phyloP scores from a whole-genome alignment of 1,140 invertebrate genomes.

The Drosophila asahinai region DNA sequence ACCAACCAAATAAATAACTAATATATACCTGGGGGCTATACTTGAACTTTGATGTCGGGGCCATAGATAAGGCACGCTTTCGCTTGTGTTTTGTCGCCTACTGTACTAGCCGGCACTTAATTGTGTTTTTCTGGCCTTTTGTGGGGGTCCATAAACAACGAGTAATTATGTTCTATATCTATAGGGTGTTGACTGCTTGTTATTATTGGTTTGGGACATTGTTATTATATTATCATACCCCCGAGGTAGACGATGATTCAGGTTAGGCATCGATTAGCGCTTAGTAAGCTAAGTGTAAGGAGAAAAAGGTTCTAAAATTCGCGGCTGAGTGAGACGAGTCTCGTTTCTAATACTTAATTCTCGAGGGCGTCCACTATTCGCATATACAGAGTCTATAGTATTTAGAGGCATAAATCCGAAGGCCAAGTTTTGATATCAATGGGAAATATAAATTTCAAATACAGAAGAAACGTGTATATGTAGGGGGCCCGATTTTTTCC shows the following conservation, averaged over 20 bases:
- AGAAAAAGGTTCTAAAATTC: slow-evolving; percentile 46
- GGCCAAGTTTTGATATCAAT: slow-evolving; percentile 38
- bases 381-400: slow-evolving; percentile 17
- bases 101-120: slow-evolving; percentile 64
- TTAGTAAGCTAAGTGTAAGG: slow-evolving; percentile 16
- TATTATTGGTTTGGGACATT: slow-evolving; percentile 34
- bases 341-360: slow-evolving; percentile 12
- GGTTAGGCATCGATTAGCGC: slow-evolving; percentile 49
- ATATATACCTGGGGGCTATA: slow-evolving; percentile 23
- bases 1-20: slow-evolving; percentile 38
- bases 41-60: slow-evolving; percentile 71
- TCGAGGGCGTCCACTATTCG: slow-evolving; percentile 15
- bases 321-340: slow-evolving; percentile 6
- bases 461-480: slow-evolving; percentile 12
- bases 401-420: slow-evolving; percentile 10
- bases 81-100: slow-evolving; percentile 58
- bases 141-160: slow-evolving; percentile 37
- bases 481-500: slow-evolving; percentile 32
- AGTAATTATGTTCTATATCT: slow-evolving; percentile 56
- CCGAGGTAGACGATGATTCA: slow-evolving; percentile 25
- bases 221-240: slow-evolving; percentile 16
- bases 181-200: slow-evolving; percentile 12
- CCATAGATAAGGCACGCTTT: slow-evolving; percentile 61
- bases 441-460: slow-evolving; percentile 38
- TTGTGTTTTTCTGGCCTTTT: slow-evolving; percentile 25